Base-by-base conservation (phyloP, 1,140 invertebrate species). In the Ruditapes philippinarum region DNA sequence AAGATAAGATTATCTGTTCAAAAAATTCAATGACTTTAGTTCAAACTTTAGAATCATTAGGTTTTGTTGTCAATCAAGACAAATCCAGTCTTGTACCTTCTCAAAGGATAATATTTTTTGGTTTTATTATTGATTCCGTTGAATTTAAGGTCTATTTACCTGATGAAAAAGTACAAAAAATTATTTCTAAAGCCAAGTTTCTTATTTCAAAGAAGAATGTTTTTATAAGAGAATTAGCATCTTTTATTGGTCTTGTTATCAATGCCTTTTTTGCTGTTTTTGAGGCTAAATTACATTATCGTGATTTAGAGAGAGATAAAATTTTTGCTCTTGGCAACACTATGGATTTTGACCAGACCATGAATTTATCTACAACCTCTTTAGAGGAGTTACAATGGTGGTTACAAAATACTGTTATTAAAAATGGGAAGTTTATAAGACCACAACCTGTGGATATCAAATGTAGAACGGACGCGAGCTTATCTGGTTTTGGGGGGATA, bases 371-470 rank as follows among this genome's bases (percentile, higher is more conserved):
- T 12, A 38, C 57, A 1, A 3, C 54, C 14, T 49, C n/a, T 81
- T 76, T n/a, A 40, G 9, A 7, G n/a, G 79, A 89, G 45, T 33
- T 89, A 62, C 42, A 62, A 31, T 87, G 90, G 88, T 91, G 90
- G 88, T 3, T 42, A 14, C 3, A 60, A 25, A 82, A 82, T 68
- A 42, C 42, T 28, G 40, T 4, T n/a, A 12, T 22, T 25, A 82
- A 82, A 40, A 62, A 62, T 62, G 80, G 54, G 3, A 82, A 82
- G 57, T 36, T 82, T 14, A 82, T 82, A 31, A 36, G 80, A 68
- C 31, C 19, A 3, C 40, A 40, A 22, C 14, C 54, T 19, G 57
- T 68, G 2, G n/a, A 38, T 82, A 25, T 65, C 4, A n/a, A 17
- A 28, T 82, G 80, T 65, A 60, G 60, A 68, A 65, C 80, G 7